Evolutionary conservation across 30 jellyfish, hydroid and myxozoan species (phyloP).

Genomic region (Nemopilema nomurai): DNA sequence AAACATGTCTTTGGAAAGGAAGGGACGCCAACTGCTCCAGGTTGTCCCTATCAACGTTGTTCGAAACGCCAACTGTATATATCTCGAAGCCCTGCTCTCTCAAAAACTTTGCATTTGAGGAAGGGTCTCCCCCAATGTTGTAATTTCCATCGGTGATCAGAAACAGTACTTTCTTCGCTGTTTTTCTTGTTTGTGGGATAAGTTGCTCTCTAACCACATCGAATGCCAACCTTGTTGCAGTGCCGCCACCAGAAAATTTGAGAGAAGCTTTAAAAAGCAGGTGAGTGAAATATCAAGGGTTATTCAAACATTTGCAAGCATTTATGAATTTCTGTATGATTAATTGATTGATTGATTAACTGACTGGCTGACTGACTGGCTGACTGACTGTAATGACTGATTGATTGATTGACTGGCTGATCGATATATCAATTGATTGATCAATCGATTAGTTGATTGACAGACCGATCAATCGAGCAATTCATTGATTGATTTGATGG

Average conservation of each 20-base stretch:
- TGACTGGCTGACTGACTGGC: too few relatives aligned
- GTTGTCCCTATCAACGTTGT: slow-evolving; percentile 31
- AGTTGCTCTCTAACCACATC: slow-evolving; percentile 44
- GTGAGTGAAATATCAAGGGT: too few relatives aligned
- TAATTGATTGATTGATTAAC: too few relatives aligned
- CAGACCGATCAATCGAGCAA: too few relatives aligned
- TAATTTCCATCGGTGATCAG: slow-evolving; percentile 72
- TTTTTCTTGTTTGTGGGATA: slow-evolving; percentile 46
- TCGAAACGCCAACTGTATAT: slow-evolving; percentile 61
- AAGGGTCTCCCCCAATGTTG: slow-evolving; percentile 74
- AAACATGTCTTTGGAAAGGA: slow-evolving; percentile 52
- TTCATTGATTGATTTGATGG: too few relatives aligned
- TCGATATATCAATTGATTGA: too few relatives aligned
- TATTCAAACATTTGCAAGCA: too few relatives aligned
- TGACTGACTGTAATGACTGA: too few relatives aligned
- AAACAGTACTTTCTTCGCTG: slow-evolving; percentile 69
- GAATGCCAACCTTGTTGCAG: slow-evolving; percentile 62
- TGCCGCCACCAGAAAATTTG: slow-evolving; percentile 74
- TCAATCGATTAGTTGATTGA: too few relatives aligned
- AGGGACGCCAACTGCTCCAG: slow-evolving; percentile 68
- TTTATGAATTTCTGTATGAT: too few relatives aligned
- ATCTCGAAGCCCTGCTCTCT: slow-evolving; percentile 52
- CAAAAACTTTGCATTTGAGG: slow-evolving; percentile 29
- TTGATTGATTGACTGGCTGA: too few relatives aligned
- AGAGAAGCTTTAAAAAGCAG: slow-evolving; percentile 23